phyloP scores from a whole-genome alignment of 37 sponge, comb jelly and placozoan genomes.

The Hexactinellida sp. region DNA sequence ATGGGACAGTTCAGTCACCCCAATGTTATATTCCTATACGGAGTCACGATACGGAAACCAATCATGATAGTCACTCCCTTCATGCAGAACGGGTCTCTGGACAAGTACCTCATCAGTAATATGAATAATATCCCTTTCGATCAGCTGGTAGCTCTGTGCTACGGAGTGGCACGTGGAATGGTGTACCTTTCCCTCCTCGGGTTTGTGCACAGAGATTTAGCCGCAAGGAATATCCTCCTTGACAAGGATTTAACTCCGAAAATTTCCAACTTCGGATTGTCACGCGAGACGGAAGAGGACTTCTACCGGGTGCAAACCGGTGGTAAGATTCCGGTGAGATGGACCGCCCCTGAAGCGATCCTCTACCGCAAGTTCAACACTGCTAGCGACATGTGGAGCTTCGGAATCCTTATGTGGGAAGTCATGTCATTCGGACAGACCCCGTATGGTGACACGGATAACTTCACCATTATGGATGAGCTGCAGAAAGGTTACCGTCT shows the following conservation, averaged over 20 bases:
- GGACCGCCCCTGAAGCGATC: background rate
- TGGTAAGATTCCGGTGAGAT: background rate
- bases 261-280: background rate
- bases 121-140: background rate
- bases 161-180: background rate
- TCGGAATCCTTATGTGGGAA: background rate
- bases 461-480: background rate
- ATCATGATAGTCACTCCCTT: slow-evolving; percentile 38
- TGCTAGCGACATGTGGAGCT: background rate
- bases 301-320: background rate
- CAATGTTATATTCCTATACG: slow-evolving; percentile 29
- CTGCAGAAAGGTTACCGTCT: background rate
- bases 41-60: slow-evolving; percentile 19
- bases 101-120: background rate
- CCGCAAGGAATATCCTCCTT: background rate
- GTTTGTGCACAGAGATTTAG: background rate
- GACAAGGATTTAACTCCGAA: slow-evolving; percentile 12
- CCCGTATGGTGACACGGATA: background rate
- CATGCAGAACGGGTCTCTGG: slow-evolving; percentile 19
- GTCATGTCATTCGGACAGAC: background rate
- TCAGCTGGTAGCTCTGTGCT: background rate
- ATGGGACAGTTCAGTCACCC: slow-evolving; percentile 39
- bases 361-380: background rate
- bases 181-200: background rate
- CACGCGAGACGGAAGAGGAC: background rate